phyloP scores from a whole-genome alignment of 2,113 vertebrate species.

The Barbus barbus region DNA sequence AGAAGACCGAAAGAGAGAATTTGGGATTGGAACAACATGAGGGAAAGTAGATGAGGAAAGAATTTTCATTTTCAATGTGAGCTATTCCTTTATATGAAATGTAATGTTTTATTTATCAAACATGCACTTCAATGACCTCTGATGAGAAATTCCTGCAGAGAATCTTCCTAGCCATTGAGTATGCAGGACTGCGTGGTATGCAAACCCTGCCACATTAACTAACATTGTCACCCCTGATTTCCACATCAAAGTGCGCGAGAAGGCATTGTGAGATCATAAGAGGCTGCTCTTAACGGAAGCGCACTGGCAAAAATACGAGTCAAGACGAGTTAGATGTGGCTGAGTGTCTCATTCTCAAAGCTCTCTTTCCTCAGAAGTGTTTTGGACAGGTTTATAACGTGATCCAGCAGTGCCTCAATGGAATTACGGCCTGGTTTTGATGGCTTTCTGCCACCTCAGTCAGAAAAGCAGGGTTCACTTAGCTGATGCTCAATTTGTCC shows the following conservation, averaged over 20 bases:
- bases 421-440: background rate
- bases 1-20: background rate
- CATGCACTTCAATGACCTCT: background rate
- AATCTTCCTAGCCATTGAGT: background rate
- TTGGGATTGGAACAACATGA: background rate
- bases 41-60: background rate
- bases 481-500: background rate
- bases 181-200: background rate
- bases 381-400: background rate
- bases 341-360: conserved; percentile 34
- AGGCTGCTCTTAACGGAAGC: conserved; percentile 30
- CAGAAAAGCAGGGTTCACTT: background rate
- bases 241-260: conserved; percentile 36
- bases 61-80: too few species aligned
- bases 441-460: background rate
- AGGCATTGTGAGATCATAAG: conserved; percentile 33
- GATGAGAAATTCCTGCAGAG: background rate
- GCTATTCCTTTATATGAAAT: background rate
- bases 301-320: conserved; percentile 17
- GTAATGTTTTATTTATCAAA: background rate
- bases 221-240: conserved; percentile 36
- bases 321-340: conserved; percentile 41
- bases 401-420: conserved; percentile 4
- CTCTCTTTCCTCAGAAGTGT: conserved; percentile 32
- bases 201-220: background rate